These are phyloP conservation scores for Helicoverpa assulta DNA, from an alignment of 2,888 invertebrate species.

Conservation along the genomic window DNA sequence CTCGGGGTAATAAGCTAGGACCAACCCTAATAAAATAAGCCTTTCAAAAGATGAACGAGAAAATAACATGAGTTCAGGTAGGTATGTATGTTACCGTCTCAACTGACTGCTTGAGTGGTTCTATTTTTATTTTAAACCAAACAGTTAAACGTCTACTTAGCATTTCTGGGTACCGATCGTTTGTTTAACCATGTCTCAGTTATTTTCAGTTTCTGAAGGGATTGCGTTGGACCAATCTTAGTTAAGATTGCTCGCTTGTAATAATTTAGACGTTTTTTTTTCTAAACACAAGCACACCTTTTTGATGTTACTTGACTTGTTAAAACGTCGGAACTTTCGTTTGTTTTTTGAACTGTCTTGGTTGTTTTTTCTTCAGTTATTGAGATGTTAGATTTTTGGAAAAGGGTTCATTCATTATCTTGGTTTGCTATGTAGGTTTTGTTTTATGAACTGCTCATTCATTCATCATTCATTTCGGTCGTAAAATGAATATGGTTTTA, in stretches of 20 bases:
- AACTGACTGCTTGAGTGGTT: conserved; percentile 72
- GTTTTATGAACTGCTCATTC: conserved; percentile 22
- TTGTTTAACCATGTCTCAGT: conserved; percentile 72
- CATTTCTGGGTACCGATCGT: conserved; percentile 78
- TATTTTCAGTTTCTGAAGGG: conserved; percentile 82
- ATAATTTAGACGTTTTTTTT: conserved; percentile 58
- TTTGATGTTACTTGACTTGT: conserved; percentile 59
- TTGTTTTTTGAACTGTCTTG: conserved; percentile 31
- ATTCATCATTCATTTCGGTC: conserved; percentile 12
- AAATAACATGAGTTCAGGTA: conserved; percentile 51
- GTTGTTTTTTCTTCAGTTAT: conserved; percentile 27
- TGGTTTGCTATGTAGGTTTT: conserved; percentile 20
- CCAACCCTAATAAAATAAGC: background rate
- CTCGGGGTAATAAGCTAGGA: conserved; percentile 3
- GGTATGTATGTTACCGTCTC: conserved; percentile 47
- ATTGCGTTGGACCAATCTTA: conserved; percentile 63
- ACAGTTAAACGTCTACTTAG: conserved; percentile 80
- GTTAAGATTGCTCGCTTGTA: conserved; percentile 52
- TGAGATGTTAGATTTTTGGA: conserved; percentile 31
- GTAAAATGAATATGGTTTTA: background rate
- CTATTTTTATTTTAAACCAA: conserved; percentile 84
- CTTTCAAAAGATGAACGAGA: conserved; percentile 11
- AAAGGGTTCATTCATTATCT: conserved; percentile 41
- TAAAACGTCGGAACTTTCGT: conserved; percentile 34
- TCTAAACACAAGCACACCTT: conserved; percentile 47